Percentiles rank a stretch among this genome's conserved stretches.
Evolutionary conservation across 2,797 vertebrate species (phyloP).

Genomic region (Urosaurus nigricauda): DNA sequence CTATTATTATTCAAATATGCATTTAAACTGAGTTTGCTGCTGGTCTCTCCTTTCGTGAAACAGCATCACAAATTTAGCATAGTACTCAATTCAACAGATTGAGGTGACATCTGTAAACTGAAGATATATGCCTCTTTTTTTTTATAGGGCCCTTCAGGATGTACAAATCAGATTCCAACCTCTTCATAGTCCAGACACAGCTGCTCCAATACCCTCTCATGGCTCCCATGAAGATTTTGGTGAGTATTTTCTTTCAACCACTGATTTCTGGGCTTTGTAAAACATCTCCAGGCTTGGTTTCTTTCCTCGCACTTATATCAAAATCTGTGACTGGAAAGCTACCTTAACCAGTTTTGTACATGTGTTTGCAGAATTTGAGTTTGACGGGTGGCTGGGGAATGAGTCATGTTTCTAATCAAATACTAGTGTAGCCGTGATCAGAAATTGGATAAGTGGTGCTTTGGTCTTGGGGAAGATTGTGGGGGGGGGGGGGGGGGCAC

Average conservation of each 20-base stretch:
- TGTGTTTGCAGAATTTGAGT: neutral
- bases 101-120: conserved; percentile 3
- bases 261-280: fast-evolving
- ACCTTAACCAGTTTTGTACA: neutral
- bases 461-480: neutral
- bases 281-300: too few relatives aligned
- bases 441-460: neutral
- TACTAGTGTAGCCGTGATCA: neutral
- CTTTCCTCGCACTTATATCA: neutral
- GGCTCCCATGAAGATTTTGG: conserved; percentile 88
- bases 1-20: too few relatives aligned
- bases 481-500: neutral
- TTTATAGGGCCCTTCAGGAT: conserved; percentile 91
- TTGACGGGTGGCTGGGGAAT: neutral
- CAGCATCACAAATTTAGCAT: neutral
- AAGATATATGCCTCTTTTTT: conserved; percentile 4
- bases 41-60: neutral
- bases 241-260: conserved; percentile 70
- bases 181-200: conserved; percentile 80
- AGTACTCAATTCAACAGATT: too few relatives aligned
- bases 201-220: conserved; percentile 81
- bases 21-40: too few relatives aligned
- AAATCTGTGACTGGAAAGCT: neutral
- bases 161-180: conserved; percentile 99
- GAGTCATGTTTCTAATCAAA: too few relatives aligned